Base-by-base conservation (phyloP, 1,140 invertebrate species). In the Sitophilus oryzae region DNA sequence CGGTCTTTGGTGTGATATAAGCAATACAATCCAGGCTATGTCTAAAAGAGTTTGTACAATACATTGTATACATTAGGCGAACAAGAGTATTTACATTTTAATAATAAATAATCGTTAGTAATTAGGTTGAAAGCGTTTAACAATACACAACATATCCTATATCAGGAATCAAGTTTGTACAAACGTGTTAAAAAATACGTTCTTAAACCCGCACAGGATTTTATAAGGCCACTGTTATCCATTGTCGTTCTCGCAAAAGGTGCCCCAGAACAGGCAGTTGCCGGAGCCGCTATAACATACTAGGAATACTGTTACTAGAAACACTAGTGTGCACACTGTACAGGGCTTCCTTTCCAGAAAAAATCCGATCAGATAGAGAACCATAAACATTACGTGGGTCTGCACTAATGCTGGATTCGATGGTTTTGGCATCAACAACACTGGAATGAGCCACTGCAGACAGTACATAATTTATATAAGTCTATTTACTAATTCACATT, bases 321-420 rank as follows among this genome's bases (percentile, higher is more conserved):
- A 98, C 41, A 97, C 88, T 40, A 96, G 71, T 69, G 84, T 93
- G 77, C 96, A 98, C 61, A 98, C 93, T 15, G 93, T 94, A 73
- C 96, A 98, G 3, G 95, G 95, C 73, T 96, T 96, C 59, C 91
- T 78, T 69, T 97, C 93, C 59, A 98, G 75, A 73, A 98, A 97
- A 72, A 93, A 93, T 61, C 92, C 89, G 59, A 92, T 88, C 60
- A 96, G 73, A 72, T 96, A 96, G 8, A 97, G 78, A 35, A 91
- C 85, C 81, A 98, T 91, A 70, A 98, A 96, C 88, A 96, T 92
- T 25, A 94, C 89, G 76, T 98, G 93, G 52, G 95, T 96, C 72
- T 96, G 91, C 52, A 96, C 79, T 18, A 96, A 76, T 25, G 92
- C 91, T 64, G 93, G 92, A 76, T 96, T 96, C 35, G 92, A 82